Conservation (phyloP, 2,888 invertebrate genomes). For the Drosophila fungiperda region DNA sequence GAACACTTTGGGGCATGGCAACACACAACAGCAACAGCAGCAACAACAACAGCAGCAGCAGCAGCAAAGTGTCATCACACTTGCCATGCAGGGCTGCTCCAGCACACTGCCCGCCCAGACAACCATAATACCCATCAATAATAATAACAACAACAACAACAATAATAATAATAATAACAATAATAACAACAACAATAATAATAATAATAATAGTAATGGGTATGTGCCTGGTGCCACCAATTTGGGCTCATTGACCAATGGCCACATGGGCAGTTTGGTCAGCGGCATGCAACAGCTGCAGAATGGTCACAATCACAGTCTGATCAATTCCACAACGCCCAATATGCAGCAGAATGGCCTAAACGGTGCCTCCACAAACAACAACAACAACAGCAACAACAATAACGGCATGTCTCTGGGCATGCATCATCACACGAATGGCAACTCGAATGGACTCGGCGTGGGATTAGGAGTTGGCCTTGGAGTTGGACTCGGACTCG, state of each 20-base stretch:
- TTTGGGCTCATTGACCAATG: constrained; percentile 61
- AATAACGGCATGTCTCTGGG: constrained; percentile 18
- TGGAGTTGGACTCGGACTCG: constrained; percentile 6
- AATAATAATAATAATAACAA: constrained; percentile 61
- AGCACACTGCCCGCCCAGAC: constrained; percentile 85
- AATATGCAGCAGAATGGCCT: constrained; percentile 70
- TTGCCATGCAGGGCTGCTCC: constrained; percentile 85
- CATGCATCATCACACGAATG: constrained; percentile 63
- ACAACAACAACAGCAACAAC: background rate
- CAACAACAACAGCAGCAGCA: constrained; percentile 67
- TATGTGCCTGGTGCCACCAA: constrained; percentile 66
- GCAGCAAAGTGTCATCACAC: constrained; percentile 84
- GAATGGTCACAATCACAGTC: constrained; percentile 64
- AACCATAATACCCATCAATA: constrained; percentile 86
- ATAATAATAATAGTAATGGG: constrained; percentile 51
- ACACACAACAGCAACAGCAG: constrained; percentile 30
- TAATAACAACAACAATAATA: constrained; percentile 35
- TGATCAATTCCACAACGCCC: constrained; percentile 69
- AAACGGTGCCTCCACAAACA: constrained; percentile 1
- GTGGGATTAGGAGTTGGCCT: constrained; percentile 46
- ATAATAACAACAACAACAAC: constrained; percentile 79
- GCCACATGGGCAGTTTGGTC: constrained; percentile 57
- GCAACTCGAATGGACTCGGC: constrained; percentile 64
- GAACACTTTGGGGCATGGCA: constrained; percentile 64
- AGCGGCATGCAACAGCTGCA: constrained; percentile 62